A percentile compares a stretch with the other conserved stretches of the same genome.
phyloP scores from a whole-genome alignment of 2,797 vertebrate genomes.

The Clamator glandarius region DNA sequence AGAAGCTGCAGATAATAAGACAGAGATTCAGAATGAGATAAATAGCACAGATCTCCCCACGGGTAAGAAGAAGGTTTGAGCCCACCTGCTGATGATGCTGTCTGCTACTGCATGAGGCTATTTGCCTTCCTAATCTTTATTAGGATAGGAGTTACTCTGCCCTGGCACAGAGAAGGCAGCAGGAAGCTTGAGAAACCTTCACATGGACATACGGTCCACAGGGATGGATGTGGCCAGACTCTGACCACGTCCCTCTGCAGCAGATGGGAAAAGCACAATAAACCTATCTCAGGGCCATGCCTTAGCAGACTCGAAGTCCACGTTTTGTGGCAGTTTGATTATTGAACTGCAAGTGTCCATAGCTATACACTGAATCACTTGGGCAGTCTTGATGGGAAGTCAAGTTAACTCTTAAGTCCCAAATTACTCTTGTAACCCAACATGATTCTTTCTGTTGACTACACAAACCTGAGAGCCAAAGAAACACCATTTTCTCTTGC shows the following conservation, averaged over 20 bases:
- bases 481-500: constrained; percentile 11
- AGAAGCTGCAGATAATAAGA: constrained; percentile 52
- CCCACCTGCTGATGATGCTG: not conserved
- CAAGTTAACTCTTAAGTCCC: not conserved
- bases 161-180: not conserved
- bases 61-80: not conserved
- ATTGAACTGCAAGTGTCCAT: not conserved
- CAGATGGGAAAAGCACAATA: not conserved
- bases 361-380: not conserved
- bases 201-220: not conserved
- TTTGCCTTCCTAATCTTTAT: not conserved
- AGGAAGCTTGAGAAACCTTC: not conserved
- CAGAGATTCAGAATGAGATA: constrained; percentile 29
- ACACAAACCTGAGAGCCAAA: not conserved
- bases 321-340: not conserved
- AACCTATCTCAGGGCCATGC: not conserved
- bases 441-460: not conserved
- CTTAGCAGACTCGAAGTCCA: not conserved
- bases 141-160: not conserved
- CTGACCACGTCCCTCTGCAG: not conserved
- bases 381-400: not conserved
- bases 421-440: not conserved
- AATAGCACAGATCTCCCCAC: constrained; percentile 35
- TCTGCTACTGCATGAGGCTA: not conserved
- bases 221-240: not conserved